Conservation (phyloP, 2,797 vertebrate genomes). For the Dendrocincla tyrannina region DNA sequence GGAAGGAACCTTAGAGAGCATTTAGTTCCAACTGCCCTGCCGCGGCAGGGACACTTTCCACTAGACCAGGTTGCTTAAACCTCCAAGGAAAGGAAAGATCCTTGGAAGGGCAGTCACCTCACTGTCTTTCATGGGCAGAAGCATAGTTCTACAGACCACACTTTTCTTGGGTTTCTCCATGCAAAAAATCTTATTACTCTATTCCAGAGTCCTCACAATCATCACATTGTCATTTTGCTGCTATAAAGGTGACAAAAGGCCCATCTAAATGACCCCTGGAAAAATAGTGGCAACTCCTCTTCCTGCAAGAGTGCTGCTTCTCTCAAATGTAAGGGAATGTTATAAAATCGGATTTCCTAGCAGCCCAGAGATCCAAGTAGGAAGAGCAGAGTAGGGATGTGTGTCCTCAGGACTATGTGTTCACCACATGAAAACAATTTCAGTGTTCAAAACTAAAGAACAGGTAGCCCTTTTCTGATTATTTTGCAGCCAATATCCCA, state of each 20-base stretch:
- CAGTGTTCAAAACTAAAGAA: background rate
- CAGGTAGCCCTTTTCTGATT: background rate
- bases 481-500: background rate
- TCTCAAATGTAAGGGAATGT: background rate
- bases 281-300: background rate
- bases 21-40: fast-evolving
- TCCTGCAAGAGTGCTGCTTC: background rate
- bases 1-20: background rate
- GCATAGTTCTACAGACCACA: background rate
- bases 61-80: background rate
- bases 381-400: background rate
- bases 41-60: background rate
- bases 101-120: background rate
- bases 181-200: background rate
- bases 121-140: background rate
- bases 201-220: background rate
- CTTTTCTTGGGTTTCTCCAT: background rate
- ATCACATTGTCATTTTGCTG: background rate
- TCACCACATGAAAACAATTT: background rate
- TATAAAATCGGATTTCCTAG: background rate
- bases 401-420: background rate
- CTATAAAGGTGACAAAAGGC: background rate
- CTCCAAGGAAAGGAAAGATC: background rate
- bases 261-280: background rate
- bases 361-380: background rate